A percentile compares a stretch with the other conserved stretches of the same genome.
phyloP scores from a whole-genome alignment of 2,113 vertebrate genomes.

The Ornithorhynchus anatinus region DNA sequence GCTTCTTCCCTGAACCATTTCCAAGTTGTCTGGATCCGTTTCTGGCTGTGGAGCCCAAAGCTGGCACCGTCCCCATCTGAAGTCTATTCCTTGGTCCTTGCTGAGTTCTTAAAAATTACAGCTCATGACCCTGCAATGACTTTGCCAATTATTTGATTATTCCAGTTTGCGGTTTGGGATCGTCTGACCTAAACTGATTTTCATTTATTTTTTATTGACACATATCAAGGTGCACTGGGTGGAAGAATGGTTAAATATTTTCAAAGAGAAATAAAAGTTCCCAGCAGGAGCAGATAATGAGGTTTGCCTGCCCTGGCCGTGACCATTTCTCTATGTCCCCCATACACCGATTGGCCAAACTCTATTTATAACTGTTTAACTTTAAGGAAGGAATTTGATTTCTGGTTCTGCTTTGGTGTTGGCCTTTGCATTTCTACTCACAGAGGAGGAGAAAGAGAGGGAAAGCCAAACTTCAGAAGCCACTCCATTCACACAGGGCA shows the following conservation, averaged over 20 bases:
- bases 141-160: no score
- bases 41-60: no score
- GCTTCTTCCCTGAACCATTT: no score
- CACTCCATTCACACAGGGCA: neutral
- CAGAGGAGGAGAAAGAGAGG: neutral
- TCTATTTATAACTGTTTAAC: neutral
- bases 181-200: neutral
- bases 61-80: no score
- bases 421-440: conserved; percentile 1
- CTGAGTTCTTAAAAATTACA: no score
- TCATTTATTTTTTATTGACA: neutral
- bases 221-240: neutral
- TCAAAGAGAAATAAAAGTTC: neutral
- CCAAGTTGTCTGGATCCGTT: no score
- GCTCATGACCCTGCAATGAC: no score
- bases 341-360: neutral
- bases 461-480: conserved; percentile 13
- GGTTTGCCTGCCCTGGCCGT: neutral
- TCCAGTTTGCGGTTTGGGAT: no score
- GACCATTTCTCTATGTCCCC: neutral
- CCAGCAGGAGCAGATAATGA: neutral
- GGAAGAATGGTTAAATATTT: neutral
- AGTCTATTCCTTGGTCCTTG: no score
- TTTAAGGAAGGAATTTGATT: neutral
- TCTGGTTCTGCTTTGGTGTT: neutral